Conservation (phyloP, 2,113 vertebrate genomes). For the Rhinopomastus cyanomelas region DNA sequence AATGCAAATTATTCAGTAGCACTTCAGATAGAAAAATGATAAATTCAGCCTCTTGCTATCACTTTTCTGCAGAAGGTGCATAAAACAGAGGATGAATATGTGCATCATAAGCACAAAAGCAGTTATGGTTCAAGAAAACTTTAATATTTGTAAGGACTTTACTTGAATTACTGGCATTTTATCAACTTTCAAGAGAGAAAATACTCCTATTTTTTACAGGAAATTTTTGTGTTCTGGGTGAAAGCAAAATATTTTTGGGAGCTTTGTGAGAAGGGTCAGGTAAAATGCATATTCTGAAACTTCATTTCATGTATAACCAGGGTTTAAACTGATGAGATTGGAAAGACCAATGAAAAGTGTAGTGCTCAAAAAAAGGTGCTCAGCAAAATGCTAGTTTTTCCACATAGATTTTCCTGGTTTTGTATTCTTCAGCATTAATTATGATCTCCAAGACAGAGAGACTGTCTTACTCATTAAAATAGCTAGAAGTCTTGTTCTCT, state of each 20-base stretch:
- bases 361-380: not conserved
- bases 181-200: not conserved
- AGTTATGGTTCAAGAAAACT: not conserved
- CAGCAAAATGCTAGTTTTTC: not conserved
- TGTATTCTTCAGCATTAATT: not conserved
- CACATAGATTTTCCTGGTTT: not conserved
- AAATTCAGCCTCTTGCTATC: not conserved
- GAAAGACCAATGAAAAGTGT: not conserved
- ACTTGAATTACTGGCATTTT: not conserved
- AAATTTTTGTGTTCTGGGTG: not conserved
- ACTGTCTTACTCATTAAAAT: not conserved
- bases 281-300: not conserved
- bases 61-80: not conserved
- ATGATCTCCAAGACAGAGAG: not conserved
- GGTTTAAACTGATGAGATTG: not conserved
- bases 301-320: not conserved
- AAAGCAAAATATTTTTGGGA: not conserved
- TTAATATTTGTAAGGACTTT: not conserved
- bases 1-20: not conserved
- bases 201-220: not conserved
- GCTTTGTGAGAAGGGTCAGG: not conserved
- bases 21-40: not conserved
- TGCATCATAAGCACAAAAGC: not conserved
- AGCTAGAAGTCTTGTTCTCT: not conserved
- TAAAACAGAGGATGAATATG: not conserved